phyloP scores from a whole-genome alignment of 2,113 vertebrate genomes.

The Macaca fascicularis region T2T-MFA8v1.1 NC_088395.1:25385001-25385500 shows the following conservation, averaged over 20 bases:
- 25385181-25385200: background rate
- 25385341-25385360: slow-evolving; percentile 39
- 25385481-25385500: background rate
- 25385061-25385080: background rate
- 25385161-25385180: background rate
- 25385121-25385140: background rate
- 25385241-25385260: no score
- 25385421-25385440: background rate
- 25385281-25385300: no score
- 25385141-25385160: background rate
- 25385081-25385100: slow-evolving; percentile 29
- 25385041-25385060: background rate
- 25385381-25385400: background rate
- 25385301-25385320: background rate
- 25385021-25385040: slow-evolving; percentile 20
- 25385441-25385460: slow-evolving; percentile 20
- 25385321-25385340: slow-evolving; percentile 2
- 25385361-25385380: background rate
- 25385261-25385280: no score
- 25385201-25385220: background rate
- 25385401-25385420: background rate
- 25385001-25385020: background rate
- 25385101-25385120: background rate
- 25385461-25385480: background rate
- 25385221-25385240: no score